phyloP scores from a whole-genome alignment of 1,140 invertebrate species.

The Leptonema lineaticorne region DNA sequence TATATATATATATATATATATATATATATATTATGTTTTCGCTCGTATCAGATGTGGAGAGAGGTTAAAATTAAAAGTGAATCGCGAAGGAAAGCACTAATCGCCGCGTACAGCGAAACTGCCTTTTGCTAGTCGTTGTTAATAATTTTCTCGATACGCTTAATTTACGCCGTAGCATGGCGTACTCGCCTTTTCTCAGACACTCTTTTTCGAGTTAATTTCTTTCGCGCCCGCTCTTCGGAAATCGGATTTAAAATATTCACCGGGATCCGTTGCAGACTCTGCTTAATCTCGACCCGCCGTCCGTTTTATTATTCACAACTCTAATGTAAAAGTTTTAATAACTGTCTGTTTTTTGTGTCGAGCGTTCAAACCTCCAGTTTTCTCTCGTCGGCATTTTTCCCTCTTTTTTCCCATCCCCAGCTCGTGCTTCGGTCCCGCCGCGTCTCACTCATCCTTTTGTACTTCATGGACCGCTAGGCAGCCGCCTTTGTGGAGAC shows the following conservation, averaged over 20 bases:
- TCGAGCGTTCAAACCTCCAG: slow-evolving; percentile 6
- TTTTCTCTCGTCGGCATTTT: background rate
- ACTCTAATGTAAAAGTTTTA: slow-evolving; percentile 43
- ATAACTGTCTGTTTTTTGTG: slow-evolving; percentile 42
- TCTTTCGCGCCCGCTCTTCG: slow-evolving; percentile 12
- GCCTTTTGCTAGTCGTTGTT: background rate
- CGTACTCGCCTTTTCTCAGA: slow-evolving; percentile 20
- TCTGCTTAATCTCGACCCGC: slow-evolving; percentile 28
- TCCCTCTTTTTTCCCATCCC: background rate
- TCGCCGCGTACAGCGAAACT: no score
- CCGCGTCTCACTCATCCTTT: background rate
- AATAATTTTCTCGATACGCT: slow-evolving; percentile 10
- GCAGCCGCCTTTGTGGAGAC: background rate
- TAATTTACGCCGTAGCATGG: slow-evolving; percentile 24
- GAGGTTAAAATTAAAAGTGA: no score
- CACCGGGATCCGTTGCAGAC: slow-evolving; percentile 36
- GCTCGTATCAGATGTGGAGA: no score
- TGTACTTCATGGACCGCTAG: background rate
- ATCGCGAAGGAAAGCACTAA: no score
- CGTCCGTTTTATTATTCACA: slow-evolving; percentile 41
- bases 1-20: no score
- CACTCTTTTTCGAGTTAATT: slow-evolving; percentile 34
- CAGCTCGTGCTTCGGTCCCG: background rate
- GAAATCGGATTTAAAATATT: slow-evolving; percentile 40
- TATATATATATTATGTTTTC: no score